Evolutionary conservation across 2,113 vertebrate genomes (phyloP), one percentile per base, ranked within the genome.

Genomic region (Ceratotherium simum): DNA sequence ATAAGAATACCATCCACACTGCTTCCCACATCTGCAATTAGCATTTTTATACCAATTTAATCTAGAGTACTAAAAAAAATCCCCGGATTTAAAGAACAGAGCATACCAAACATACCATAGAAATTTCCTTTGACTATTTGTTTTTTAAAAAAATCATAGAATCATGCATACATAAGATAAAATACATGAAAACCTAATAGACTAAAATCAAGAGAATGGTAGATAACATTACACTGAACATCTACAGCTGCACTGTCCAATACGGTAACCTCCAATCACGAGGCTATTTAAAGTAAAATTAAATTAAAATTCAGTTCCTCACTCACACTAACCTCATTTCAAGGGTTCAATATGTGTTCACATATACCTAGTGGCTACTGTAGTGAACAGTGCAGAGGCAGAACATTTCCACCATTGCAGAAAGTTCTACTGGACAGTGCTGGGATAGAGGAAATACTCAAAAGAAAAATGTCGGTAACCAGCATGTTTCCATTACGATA

Each of bases 151-250:
- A 85, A 72, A 73, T 20, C 13, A 76, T 11, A 75, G 1, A 76
- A 25, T 72, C 54, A 95, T 65, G 91, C n/a, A 64, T 31, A 82
- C 51, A 27, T 62, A 64, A 60, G 42, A 79, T 70, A 46, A 85
- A 80, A 67, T 23, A 79, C 4, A 88, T 58, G 39, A 75, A 94
- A 95, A 67, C 8, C 46, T 64, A 88, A 67, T 0, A 67, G 70
- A 82, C 70, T 75, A 29, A 95, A 96, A 82, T 72, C 48, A 78
- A 88, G 33, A 86, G 81, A 90, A 96, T 21, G 20, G n/a, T 64
- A 92, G 54, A 73, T 54, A 86, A 90, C 12, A 33, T 56, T 31
- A 85, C 18, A 62, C 1, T 36, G 58, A 58, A 51, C 6, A 36
- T 67, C 48, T 29, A 76, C 8, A 92, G 65, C 73, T 42, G 14